These are phyloP conservation scores for Ophioninae sp. DNA, from an alignment of 2,888 invertebrate genomes.

Conservation along the genomic window DNA sequence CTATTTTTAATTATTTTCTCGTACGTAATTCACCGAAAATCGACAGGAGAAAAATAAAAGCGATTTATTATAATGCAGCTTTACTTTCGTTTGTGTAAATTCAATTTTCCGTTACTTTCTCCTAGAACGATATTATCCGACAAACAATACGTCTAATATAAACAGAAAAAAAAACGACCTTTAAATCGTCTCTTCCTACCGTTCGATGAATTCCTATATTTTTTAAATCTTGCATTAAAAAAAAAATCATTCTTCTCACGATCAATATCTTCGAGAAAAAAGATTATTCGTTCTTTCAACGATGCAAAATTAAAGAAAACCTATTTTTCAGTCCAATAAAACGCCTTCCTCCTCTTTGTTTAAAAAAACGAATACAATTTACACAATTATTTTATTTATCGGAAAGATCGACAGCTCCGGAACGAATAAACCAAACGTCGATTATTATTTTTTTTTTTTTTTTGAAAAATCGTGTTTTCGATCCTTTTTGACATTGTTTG, in stretches of 20 bases:
- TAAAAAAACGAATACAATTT: not conserved
- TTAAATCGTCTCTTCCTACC: not conserved
- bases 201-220: not conserved
- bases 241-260: not conserved
- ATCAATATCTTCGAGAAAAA: not conserved
- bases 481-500: not conserved
- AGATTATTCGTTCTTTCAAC: not conserved
- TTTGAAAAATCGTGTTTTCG: not conserved
- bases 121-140: not conserved
- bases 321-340: not conserved
- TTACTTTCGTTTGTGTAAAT: not conserved
- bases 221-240: not conserved
- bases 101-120: not conserved
- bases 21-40: not conserved
- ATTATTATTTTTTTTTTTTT: not conserved
- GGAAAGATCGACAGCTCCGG: not conserved
- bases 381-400: not conserved
- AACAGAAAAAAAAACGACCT: not conserved
- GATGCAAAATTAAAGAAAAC: not conserved
- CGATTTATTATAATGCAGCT: not conserved
- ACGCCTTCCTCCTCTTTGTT: not conserved
- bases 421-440: not conserved
- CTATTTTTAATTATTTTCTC: not conserved
- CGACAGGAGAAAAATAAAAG: not conserved
- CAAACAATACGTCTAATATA: not conserved